Evolutionary conservation across 1,140 invertebrate species (phyloP).

Genomic region (Olivierus martensii): DNA sequence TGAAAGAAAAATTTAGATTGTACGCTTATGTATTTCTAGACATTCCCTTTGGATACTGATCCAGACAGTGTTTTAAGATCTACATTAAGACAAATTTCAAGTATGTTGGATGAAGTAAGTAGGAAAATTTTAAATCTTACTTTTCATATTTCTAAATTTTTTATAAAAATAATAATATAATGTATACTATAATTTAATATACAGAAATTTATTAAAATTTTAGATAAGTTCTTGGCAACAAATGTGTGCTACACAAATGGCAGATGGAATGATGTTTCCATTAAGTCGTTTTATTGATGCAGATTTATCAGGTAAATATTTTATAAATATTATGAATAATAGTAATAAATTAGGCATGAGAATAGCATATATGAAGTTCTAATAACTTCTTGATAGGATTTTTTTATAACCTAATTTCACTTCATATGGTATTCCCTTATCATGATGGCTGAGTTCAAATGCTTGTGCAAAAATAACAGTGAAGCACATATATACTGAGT

Average conservation of each 20-base stretch:
- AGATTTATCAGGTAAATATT: slow-evolving; percentile 30
- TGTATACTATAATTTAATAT: background rate
- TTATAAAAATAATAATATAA: background rate
- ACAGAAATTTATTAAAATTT: slow-evolving; percentile 13
- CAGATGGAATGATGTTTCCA: slow-evolving; percentile 36
- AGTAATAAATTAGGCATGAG: too few species aligned
- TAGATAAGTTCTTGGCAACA: slow-evolving; percentile 37
- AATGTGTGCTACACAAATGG: slow-evolving; percentile 33
- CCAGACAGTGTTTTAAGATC: slow-evolving; percentile 30
- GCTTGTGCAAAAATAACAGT: too few species aligned
- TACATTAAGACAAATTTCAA: slow-evolving; percentile 33
- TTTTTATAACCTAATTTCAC: too few species aligned
- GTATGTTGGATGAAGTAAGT: slow-evolving; percentile 33
- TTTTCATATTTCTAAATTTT: background rate
- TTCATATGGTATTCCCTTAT: too few species aligned
- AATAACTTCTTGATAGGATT: too few species aligned
- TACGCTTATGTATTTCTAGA: slow-evolving; percentile 19
- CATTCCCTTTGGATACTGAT: slow-evolving; percentile 33
- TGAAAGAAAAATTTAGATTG: background rate
- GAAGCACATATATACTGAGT: too few species aligned
- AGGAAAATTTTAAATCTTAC: too few species aligned
- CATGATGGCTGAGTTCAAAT: too few species aligned
- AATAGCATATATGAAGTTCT: too few species aligned
- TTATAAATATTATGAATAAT: too few species aligned
- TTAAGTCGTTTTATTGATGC: slow-evolving; percentile 33